Percentiles rank a stretch among this genome's conserved stretches.
phyloP scores from a whole-genome alignment of 2,888 invertebrate species.

The Lepeophtheirus nordmannii region DNA sequence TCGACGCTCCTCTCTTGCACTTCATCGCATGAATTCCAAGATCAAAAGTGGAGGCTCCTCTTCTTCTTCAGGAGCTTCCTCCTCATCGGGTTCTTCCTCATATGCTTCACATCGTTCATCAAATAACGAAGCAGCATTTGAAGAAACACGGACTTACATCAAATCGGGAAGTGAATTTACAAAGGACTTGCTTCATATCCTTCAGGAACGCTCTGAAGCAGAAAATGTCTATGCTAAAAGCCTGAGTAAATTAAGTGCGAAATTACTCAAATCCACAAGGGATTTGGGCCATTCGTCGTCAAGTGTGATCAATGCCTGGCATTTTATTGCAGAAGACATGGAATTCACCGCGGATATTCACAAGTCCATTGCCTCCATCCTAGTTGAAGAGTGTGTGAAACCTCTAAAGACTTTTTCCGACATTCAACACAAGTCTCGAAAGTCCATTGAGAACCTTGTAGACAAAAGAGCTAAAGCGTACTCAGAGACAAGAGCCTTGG shows the following conservation, averaged over 20 bases:
- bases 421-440: slow-evolving; percentile 43
- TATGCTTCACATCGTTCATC: no score
- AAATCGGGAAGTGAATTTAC: slow-evolving; percentile 89
- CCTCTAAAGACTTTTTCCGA: slow-evolving; percentile 52
- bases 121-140: slow-evolving; percentile 79
- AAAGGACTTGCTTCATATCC: slow-evolving; percentile 69
- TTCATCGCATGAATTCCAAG: slow-evolving; percentile 15
- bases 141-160: slow-evolving; percentile 74
- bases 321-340: slow-evolving; percentile 75
- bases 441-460: slow-evolving; percentile 47
- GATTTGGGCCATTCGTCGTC: slow-evolving; percentile 32
- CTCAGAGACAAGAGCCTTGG: slow-evolving; percentile 67
- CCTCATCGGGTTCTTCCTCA: background rate
- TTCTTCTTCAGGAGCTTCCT: background rate
- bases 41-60: background rate
- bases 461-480: slow-evolving; percentile 68
- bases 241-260: slow-evolving; percentile 66
- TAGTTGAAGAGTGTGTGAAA: slow-evolving; percentile 74
- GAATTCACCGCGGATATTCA: slow-evolving; percentile 80
- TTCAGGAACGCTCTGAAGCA: slow-evolving; percentile 83
- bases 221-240: slow-evolving; percentile 81
- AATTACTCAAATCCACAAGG: slow-evolving; percentile 57
- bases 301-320: slow-evolving; percentile 73
- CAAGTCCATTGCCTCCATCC: slow-evolving; percentile 56
- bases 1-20: slow-evolving; percentile 19